These are phyloP conservation scores for Yponomeuta plumbellus DNA, from an alignment of 2,888 invertebrate species.

Conservation along the genomic window DNA sequence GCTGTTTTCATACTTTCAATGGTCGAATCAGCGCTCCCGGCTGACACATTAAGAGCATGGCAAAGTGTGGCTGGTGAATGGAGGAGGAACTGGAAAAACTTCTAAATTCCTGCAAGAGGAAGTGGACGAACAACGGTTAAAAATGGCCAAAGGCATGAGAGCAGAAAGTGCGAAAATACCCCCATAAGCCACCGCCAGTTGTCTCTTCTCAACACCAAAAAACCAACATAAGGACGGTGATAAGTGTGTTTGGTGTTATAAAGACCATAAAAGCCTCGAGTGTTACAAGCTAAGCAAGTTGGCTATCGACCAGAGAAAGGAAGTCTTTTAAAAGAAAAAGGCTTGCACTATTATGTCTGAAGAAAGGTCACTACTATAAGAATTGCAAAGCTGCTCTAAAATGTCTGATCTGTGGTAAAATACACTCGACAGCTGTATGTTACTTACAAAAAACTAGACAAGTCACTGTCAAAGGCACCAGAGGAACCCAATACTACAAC, in stretches of 20 bases:
- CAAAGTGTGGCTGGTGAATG: too few species aligned
- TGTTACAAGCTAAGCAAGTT: constrained; percentile 8
- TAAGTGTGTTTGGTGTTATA: neutral
- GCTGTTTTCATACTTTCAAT: too few species aligned
- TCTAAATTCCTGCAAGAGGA: neutral
- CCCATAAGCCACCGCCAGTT: neutral
- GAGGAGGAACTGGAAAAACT: too few species aligned
- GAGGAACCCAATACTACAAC: neutral
- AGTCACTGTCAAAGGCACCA: neutral
- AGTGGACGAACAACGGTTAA: constrained; percentile 1
- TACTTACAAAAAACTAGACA: neutral
- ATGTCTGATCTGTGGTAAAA: constrained; percentile 13
- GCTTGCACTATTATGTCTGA: constrained; percentile 17
- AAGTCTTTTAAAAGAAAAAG: constrained; percentile 10
- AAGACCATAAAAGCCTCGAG: constrained; percentile 8
- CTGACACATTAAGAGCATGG: too few species aligned
- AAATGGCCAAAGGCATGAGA: neutral
- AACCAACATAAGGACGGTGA: neutral
- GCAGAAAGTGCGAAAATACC: neutral
- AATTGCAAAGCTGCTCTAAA: constrained; percentile 12
- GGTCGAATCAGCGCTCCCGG: too few species aligned
- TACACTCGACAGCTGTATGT: constrained; percentile 8
- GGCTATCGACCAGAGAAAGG: too few species aligned
- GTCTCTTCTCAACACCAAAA: neutral
- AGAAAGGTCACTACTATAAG: constrained; percentile 12